Evolutionary conservation across 2,888 invertebrate genomes (phyloP).

Genomic region (Anagyrus pseudococci): DNA sequence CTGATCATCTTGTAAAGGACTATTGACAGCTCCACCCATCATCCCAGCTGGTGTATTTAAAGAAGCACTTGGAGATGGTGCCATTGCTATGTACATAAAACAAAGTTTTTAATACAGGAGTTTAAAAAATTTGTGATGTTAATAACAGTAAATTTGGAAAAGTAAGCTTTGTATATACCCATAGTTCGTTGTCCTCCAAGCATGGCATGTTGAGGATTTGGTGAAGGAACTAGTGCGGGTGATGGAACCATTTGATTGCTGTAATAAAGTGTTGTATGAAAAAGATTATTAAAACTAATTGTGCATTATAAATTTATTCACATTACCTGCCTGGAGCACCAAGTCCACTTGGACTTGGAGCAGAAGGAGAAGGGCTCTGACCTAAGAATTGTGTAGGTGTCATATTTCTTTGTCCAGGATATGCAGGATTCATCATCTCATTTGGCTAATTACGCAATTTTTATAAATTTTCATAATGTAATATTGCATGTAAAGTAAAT

Average conservation of each 20-base stretch:
- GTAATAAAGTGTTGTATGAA: slow-evolving; percentile 1
- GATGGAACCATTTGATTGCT: slow-evolving; percentile 72
- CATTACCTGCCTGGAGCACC: slow-evolving; percentile 57
- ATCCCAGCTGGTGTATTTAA: slow-evolving; percentile 77
- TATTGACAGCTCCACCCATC: slow-evolving; percentile 63
- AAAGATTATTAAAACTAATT: slow-evolving; percentile 7
- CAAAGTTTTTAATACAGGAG: no score
- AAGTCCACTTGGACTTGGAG: slow-evolving; percentile 70
- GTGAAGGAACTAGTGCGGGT: slow-evolving; percentile 73
- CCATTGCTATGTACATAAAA: slow-evolving; percentile 69
- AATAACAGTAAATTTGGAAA: neutral
- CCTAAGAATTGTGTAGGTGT: slow-evolving; percentile 78
- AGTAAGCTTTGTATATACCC: slow-evolving; percentile 54
- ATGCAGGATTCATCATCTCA: slow-evolving; percentile 54
- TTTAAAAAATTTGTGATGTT: neutral
- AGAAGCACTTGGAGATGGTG: slow-evolving; percentile 81
- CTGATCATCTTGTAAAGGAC: slow-evolving; percentile 68
- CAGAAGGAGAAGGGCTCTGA: slow-evolving; percentile 83
- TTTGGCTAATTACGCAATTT: slow-evolving; percentile 50
- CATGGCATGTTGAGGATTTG: slow-evolving; percentile 71
- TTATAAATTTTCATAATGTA: neutral
- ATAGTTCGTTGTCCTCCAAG: slow-evolving; percentile 68
- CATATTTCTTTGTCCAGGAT: slow-evolving; percentile 67
- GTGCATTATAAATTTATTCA: neutral
- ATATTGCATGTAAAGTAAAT: neutral